Evolutionary conservation across 2,797 vertebrate genomes (phyloP), one percentile per base, ranked within the genome.

Genomic region (Alosa sapidissima): DNA sequence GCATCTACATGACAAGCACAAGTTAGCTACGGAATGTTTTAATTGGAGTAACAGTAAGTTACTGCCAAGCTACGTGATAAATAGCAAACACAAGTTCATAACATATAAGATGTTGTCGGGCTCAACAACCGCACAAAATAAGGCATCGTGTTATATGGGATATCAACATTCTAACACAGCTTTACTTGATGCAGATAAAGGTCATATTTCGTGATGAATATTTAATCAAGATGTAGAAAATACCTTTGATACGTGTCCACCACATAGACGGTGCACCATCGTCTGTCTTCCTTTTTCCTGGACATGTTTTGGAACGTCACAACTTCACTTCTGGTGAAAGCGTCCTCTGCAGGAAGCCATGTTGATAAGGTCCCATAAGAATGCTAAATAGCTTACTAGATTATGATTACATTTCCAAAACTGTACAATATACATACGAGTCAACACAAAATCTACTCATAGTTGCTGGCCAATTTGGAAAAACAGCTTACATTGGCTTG

Each of bases 261-360:
- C n/a, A n/a, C n/a, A n/a, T n/a, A n/a, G n/a, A n/a, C n/a, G n/a
- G n/a, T n/a, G n/a, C 82, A 5, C 21, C 9, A 49, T 28, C 19
- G 81, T 60, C 62, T 48, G 81, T 60, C 62, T 48, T 75, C 68
- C 81, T 47, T 82, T 84, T 90, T 87, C 88, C 89, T 82, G 68
- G 11, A 6, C 68, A 75, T 75, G 24, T 75, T 75, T 75, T 45
- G 68, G 68, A 75, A 5, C 68, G 68, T 75, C 68, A 75, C 24
- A 65, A 16, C 5, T 6, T 0, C 16, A 41, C 4, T 16, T 3
- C 13, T 45, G 68, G 14, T 19, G 14, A 16, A 75, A 41, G 33
- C 36, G 13, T 75, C 68, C 68, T 75, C 33, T 41, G 36, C 36
- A 89, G 11, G 60, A 7, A 1, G 84, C 87, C 89, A 90, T 90